Evolutionary conservation across 2,113 vertebrate genomes (phyloP), one percentile per base, ranked within the genome.

Genomic region (Apeltes quadracus): DNA sequence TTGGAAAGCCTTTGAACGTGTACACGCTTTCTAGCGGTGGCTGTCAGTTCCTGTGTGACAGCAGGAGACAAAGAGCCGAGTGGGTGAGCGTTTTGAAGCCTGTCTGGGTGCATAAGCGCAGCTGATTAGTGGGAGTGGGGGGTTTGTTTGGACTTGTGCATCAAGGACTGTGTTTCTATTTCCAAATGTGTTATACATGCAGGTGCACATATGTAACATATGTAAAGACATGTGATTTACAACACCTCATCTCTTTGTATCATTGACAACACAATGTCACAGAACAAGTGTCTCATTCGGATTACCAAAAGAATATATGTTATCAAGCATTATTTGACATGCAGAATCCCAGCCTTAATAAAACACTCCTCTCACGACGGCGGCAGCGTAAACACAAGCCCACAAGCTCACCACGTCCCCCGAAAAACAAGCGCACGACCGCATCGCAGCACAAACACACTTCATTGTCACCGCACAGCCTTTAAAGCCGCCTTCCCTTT

Each of bases 71-170:
- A 76, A 69, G 25, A 83, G 63, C 62, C 70, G 63, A 68, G 56
- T 41, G 27, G 8, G 32, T 71, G 63, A 46, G 68, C 25, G 11
- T 75, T 70, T 62, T 67, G 68, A 72, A 58, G 34, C 34, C 68
- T 59, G 76, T 65, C 67, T 76, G 67, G 68, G 67, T 79, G 69
- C 75, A 91, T 84, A 65, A 84, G 58, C 51, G 63, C 70, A 72
- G 61, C 75, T 81, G 80, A 85, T 80, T 78, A 84, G 66, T 16
- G 56, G 61, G 27, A 25, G 15, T 63, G 56, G 51, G 27, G 32
- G 29, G 5, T 64, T 54, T 76, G 51, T 83, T 83, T 59, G 76
- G 69, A 79, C 64, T 69, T 27, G 41, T 59, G 48, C 54, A 58
- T 54, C 1, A 23, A 70, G 62, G 25, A 65, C 39, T 15, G 6